Percentiles rank a stretch among this genome's conserved stretches.
phyloP scores from a whole-genome alignment of 2,888 invertebrate species.

The Alitta virens region DNA sequence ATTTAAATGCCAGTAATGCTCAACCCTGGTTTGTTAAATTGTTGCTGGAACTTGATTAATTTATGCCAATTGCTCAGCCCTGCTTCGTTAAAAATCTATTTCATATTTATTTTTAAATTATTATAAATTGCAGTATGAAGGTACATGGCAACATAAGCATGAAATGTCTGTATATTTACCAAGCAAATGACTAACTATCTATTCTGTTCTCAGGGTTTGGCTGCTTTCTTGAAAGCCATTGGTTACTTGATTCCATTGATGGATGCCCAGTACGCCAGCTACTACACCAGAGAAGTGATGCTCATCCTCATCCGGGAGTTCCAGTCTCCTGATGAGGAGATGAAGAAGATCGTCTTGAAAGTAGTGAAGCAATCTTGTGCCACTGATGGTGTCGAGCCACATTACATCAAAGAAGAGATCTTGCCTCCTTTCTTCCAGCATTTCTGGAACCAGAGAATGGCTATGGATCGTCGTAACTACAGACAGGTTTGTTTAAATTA shows the following conservation, averaged over 20 bases:
- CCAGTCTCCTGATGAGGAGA: constrained; percentile 99
- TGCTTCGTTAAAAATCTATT: too few relatives aligned
- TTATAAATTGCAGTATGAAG: too few relatives aligned
- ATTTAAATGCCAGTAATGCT: too few relatives aligned
- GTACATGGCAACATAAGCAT: too few relatives aligned
- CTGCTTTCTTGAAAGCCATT: constrained; percentile 81
- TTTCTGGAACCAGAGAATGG: constrained; percentile 99
- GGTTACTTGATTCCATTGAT: constrained; percentile 98
- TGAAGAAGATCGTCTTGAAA: constrained; percentile 99
- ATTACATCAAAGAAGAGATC: constrained; percentile 99
- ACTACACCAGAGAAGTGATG: constrained; percentile 99
- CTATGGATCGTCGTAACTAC: constrained; percentile 95
- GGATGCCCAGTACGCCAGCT: constrained; percentile 99
- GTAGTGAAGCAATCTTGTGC: constrained; percentile 99
- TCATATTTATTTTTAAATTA: too few relatives aligned
- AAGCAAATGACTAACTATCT: too few relatives aligned
- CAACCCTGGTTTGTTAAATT: too few relatives aligned
- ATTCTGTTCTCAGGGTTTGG: constrained; percentile 32
- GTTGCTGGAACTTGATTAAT: too few relatives aligned
- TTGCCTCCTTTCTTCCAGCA: constrained; percentile 97
- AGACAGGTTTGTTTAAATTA: constrained; percentile 65
- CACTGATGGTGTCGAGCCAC: constrained; percentile 98
- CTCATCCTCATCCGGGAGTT: constrained; percentile 97
- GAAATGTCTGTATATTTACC: too few relatives aligned
- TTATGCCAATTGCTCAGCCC: too few relatives aligned